A percentile compares a stretch with the other conserved stretches of the same genome.
Conservation (phyloP, 2,888 invertebrate species). For the Ichneumoninae sp. region DNA sequence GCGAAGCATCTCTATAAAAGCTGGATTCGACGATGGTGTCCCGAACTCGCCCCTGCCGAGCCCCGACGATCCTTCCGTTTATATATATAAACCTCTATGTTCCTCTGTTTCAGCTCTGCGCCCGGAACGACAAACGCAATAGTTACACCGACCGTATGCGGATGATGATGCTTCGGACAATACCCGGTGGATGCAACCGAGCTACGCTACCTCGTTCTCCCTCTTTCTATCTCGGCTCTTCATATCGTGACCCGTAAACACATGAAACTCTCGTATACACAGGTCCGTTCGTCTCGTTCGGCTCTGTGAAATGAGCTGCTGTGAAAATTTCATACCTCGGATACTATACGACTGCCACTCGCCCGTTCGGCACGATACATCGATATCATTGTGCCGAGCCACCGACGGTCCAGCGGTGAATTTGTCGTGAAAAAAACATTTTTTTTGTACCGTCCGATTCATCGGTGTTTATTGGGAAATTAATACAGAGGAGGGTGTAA, state of each 20-base stretch:
- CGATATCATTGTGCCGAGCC: background rate
- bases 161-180: conserved; percentile 10
- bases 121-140: background rate
- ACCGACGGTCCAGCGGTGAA: background rate
- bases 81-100: background rate
- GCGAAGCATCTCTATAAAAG: conserved; percentile 79
- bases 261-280: conserved; percentile 10
- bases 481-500: background rate
- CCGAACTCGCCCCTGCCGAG: background rate
- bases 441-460: background rate
- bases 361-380: background rate
- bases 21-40: conserved; percentile 41
- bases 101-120: background rate
- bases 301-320: conserved; percentile 20
- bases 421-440: background rate
- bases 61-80: background rate
- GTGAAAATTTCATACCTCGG: conserved; percentile 12
- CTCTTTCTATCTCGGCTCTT: conserved; percentile 2
- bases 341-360: background rate
- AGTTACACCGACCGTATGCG: conserved; percentile 6
- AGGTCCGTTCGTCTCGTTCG: background rate
- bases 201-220: background rate
- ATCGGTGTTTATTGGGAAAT: background rate
- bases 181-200: background rate
- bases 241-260: conserved; percentile 27